Evolutionary conservation across 2,888 invertebrate genomes (phyloP), one percentile per base, ranked within the genome.

Genomic region (Junonia oenone): DNA sequence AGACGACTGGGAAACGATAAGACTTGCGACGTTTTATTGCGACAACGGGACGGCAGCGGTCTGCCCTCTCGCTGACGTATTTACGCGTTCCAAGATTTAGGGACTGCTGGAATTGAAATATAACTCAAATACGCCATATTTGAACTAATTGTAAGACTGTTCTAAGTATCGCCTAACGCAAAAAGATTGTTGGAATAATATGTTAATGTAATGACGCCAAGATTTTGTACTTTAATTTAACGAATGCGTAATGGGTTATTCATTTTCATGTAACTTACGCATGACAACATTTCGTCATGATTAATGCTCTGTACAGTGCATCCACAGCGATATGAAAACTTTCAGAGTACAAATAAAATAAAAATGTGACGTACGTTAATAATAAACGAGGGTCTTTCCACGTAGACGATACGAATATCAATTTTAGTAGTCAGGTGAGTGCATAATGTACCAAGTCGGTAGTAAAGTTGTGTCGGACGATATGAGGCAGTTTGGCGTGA

Each of bases 401-500:
- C 11, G 38, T 33, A 11, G 31, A 19, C 38, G 5, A 17, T 17
- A 17, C 17, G 19, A 17, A 38, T 38, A 38, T 40, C 17, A 40
- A 38, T 17, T 38, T 31, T 19, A 38, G 17, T 6, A 40, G 38
- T 40, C 38, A 40, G 38, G 19, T n/a, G 38, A 40, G 38, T 11
- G 19, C 38, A 19, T n/a, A 19, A 11, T 11, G 38, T 40, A 38
- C 17, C 15, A n/a, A 38, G 17, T 40, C 17, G 19, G 38, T 19
- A 40, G 38, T 40, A 40, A 40, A 40, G 38, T 40, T 17, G 38
- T 19, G 38, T 40, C 19, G 19, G 11, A 19, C 17, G 38, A 17
- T 17, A 40, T 19, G 47, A 47, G 47, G 53, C 47, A 33, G 38
- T 48, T 47, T 47, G 53, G 47, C 47, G 47, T 31, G 53, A 54